Conservation (phyloP, 2,797 vertebrate genomes). For the Lutjanus campechanus region DNA sequence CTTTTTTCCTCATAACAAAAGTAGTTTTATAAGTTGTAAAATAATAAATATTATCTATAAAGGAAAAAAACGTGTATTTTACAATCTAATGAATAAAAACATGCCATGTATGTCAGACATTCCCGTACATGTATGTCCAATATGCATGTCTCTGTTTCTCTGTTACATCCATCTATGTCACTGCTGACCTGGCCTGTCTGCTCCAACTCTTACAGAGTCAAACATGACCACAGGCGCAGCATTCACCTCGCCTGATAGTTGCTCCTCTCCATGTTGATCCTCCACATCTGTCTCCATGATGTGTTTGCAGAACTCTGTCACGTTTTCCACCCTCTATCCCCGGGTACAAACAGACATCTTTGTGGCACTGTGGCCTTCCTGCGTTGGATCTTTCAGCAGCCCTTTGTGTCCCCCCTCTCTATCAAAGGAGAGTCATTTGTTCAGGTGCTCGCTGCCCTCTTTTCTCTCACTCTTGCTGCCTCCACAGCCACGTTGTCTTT, state of each 20-base stretch:
- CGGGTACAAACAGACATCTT: slow-evolving; percentile 52
- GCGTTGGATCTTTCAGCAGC: slow-evolving; percentile 52
- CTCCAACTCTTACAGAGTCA: slow-evolving; percentile 21
- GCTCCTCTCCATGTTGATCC: slow-evolving; percentile 26
- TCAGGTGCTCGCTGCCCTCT: slow-evolving; percentile 74
- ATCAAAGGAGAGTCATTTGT: slow-evolving; percentile 71
- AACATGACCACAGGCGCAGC: slow-evolving; percentile 7
- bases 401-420: slow-evolving; percentile 43
- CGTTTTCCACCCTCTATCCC: slow-evolving; percentile 35
- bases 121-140: neutral
- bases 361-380: slow-evolving; percentile 45
- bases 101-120: neutral
- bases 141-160: slow-evolving; percentile 10
- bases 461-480: slow-evolving; percentile 35
- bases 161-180: neutral
- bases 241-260: neutral
- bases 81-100: slow-evolving; percentile 2
- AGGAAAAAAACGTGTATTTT: neutral
- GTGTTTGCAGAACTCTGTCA: slow-evolving; percentile 39
- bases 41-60: neutral
- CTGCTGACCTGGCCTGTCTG: neutral
- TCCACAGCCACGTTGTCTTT: slow-evolving; percentile 46
- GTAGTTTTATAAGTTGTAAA: neutral
- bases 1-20: neutral
- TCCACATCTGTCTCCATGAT: slow-evolving; percentile 38